Conservation (phyloP, 2,113 vertebrate genomes). For the Pseudopodoces humilis region DNA sequence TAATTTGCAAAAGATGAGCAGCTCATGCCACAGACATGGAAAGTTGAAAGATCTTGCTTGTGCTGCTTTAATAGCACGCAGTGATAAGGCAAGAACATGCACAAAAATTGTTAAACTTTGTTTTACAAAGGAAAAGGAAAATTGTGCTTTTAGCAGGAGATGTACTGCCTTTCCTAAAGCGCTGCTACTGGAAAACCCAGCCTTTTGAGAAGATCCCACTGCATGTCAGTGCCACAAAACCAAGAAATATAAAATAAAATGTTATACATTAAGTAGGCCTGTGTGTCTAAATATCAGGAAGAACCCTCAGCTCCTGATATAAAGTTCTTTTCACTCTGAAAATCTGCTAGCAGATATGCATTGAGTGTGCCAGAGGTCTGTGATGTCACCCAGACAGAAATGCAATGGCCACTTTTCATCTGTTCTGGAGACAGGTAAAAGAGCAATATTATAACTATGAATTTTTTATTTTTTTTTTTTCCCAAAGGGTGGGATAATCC, state of each 20-base stretch:
- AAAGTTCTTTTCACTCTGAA: not conserved
- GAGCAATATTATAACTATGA: not conserved
- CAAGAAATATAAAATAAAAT: not conserved
- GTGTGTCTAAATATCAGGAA: not conserved
- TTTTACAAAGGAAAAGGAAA: not conserved
- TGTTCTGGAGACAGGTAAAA: not conserved
- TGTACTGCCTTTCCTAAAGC: not conserved
- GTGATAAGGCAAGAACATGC: not conserved
- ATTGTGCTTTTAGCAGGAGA: not conserved
- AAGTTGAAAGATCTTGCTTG: not conserved
- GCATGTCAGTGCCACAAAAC: not conserved
- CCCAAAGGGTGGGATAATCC: not conserved
- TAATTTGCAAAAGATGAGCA: not conserved
- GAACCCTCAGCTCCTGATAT: not conserved
- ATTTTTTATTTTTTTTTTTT: not conserved
- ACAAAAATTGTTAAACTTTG: not conserved
- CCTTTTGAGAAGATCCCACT: not conserved
- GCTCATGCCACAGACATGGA: not conserved
- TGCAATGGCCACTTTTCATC: not conserved
- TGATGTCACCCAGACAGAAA: not conserved
- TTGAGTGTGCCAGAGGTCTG: not conserved
- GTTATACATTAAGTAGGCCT: fast-evolving
- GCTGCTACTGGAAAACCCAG: not conserved
- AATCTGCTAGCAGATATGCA: not conserved
- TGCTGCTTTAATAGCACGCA: not conserved